Evolutionary conservation across 2,888 invertebrate species (phyloP).

Genomic region (Tetragonisca angustula): DNA sequence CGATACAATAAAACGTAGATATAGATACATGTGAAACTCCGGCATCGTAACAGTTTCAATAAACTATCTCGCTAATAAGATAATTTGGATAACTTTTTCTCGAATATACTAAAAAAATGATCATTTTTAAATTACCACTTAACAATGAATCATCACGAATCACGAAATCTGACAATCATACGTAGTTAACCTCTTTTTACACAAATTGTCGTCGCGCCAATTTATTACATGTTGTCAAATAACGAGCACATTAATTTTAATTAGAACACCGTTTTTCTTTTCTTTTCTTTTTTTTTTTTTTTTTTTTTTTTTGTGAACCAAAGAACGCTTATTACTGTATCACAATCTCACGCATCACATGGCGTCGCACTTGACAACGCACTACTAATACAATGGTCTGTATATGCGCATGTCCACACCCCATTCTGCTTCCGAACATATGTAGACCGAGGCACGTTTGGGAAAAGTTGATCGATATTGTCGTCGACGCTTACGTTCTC

Average conservation of each 20-base stretch:
- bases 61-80: slow-evolving; percentile 2
- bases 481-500: slow-evolving; percentile 64
- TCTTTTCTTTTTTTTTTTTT: too few relatives aligned
- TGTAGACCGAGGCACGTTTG: slow-evolving; percentile 71
- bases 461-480: slow-evolving; percentile 71
- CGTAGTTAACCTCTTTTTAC: neutral
- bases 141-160: neutral
- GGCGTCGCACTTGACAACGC: slow-evolving; percentile 66
- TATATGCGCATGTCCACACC: slow-evolving; percentile 70
- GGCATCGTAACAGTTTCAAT: neutral
- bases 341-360: slow-evolving; percentile 64
- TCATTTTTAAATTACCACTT: neutral
- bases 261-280: too few relatives aligned
- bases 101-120: neutral
- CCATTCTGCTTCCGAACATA: slow-evolving; percentile 71
- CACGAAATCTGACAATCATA: neutral
- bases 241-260: neutral
- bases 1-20: slow-evolving; percentile 11
- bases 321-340: slow-evolving; percentile 36
- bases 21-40: slow-evolving; percentile 6
- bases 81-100: neutral
- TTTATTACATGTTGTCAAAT: neutral
- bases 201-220: neutral
- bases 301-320: neutral
- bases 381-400: slow-evolving; percentile 68